phyloP scores from a whole-genome alignment of 2,888 invertebrate genomes.

The Lamellibrachia columna region DNA sequence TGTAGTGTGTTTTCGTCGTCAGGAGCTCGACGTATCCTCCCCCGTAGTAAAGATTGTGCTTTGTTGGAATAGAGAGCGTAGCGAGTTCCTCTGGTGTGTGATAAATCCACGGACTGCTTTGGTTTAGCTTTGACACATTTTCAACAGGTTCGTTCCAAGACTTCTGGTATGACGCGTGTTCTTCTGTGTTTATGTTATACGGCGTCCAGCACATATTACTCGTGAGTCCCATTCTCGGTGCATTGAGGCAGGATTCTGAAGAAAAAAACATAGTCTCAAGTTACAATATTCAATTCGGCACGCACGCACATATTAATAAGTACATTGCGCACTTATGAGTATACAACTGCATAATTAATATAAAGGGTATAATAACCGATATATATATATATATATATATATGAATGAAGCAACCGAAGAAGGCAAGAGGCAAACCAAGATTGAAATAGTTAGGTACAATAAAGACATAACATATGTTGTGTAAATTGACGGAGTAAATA shows the following conservation, averaged over 20 bases:
- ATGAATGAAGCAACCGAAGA: background rate
- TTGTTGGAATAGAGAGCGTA: background rate
- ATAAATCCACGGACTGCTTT: background rate
- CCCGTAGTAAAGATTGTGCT: too few species aligned
- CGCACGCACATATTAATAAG: background rate
- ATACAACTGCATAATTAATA: too few species aligned
- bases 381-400: too few species aligned
- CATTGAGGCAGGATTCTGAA: background rate
- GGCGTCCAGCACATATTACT: background rate
- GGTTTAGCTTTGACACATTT: background rate
- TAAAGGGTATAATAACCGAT: too few species aligned
- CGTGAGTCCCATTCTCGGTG: background rate
- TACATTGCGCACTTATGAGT: too few species aligned
- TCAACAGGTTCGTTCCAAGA: background rate
- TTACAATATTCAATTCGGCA: background rate
- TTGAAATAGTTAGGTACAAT: background rate
- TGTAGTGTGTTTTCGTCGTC: background rate
- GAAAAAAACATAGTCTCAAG: background rate
- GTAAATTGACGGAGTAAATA: too few species aligned
- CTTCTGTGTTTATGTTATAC: background rate
- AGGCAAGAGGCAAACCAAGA: background rate
- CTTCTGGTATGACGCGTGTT: background rate
- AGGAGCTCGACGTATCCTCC: background rate
- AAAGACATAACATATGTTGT: background rate
- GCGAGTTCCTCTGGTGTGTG: background rate